A percentile compares a stretch with the other conserved stretches of the same genome.
phyloP scores from a whole-genome alignment of 2,797 vertebrate genomes.

The Microchirus variegatus region DNA sequence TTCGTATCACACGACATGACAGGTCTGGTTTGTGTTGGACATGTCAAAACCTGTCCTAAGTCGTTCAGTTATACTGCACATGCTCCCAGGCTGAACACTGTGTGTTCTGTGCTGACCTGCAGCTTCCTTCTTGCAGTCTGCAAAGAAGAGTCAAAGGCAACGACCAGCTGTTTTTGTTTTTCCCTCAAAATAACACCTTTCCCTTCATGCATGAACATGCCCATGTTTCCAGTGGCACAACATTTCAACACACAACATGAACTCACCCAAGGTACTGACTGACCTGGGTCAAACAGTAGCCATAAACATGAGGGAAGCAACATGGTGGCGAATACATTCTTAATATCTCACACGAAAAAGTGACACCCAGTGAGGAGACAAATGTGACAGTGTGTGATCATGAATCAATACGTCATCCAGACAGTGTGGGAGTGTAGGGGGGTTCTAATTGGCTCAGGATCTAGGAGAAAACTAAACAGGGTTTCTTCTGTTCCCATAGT shows the following conservation, averaged over 20 bases:
- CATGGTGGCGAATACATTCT: not conserved
- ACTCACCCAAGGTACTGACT: slow-evolving; percentile 9
- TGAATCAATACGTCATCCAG: slow-evolving; percentile 33
- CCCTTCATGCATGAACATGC: slow-evolving; percentile 2
- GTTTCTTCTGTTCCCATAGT: slow-evolving; percentile 19
- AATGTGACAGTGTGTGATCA: slow-evolving; percentile 13
- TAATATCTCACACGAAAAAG: slow-evolving; percentile 5
- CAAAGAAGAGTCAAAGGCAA: not conserved
- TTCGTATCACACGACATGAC: not conserved
- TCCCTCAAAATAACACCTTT: slow-evolving; percentile 3
- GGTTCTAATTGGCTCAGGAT: slow-evolving; percentile 39
- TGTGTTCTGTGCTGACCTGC: slow-evolving; percentile 1
- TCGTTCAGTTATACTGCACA: slow-evolving; percentile 3
- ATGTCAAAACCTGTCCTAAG: slow-evolving; percentile 56
- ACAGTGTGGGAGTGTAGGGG: slow-evolving; percentile 20
- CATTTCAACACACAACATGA: slow-evolving; percentile 31
- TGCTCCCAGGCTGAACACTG: not conserved
- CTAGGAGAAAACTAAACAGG: slow-evolving; percentile 3
- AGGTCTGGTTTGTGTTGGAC: slow-evolving; percentile 14
- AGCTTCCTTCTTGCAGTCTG: not conserved
- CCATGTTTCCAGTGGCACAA: slow-evolving; percentile 10
- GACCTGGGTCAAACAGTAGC: slow-evolving; percentile 10
- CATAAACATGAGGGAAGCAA: slow-evolving; percentile 6
- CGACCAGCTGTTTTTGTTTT: not conserved
- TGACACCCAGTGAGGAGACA: not conserved